Base-by-base conservation (phyloP, 2,797 vertebrate genomes). In the Alosa sapidissima region DNA sequence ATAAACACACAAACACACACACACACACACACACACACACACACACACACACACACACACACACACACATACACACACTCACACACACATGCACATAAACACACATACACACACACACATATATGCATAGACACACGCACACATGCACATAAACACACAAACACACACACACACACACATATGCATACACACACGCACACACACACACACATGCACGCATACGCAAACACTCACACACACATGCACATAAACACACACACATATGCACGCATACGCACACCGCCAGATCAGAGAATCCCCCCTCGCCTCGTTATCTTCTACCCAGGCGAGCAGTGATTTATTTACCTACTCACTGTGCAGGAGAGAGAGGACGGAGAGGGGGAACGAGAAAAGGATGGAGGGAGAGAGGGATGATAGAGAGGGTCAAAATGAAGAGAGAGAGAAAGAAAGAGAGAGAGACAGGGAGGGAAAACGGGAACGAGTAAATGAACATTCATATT, bases 271-370 rank as follows among this genome's bases (percentile, higher is more conserved):
- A 28, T 28, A 65, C 9, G 60, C 91, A 92, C 94, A 93, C 93
- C 92, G 93, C 92, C 91, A 91, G 89, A 85, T 87, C 83, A 36
- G 82, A 88, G 87, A 91, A 93, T 93, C 93, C 94, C 94, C 94
- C 51, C 83, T 90, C 91, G 94, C 90, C 94, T 94, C 91, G 90
- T 95, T 95, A 95, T 94, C 94, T 93, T 48, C 87, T 88, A 87
- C 90, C 91, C 86, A 90, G 86, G 88, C 89, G 87, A 84, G 85
- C 90, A 3, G 93, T 95, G 94, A 95, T 95, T 95, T 95, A 95
- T 95, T 94, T 93, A 86, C 93, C 93, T 88, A 92, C 92, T 90
- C 86, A 89, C 86, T 86, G 88, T 89, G 91, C 91, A 92, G 89
- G 90, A 88, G 88, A 90, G 89, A 86, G 84, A 87, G 86, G 84